A percentile compares a stretch with the other conserved stretches of the same genome.
These are phyloP conservation scores for Limnephilus marmoratus DNA, from an alignment of 2,888 invertebrate genomes.

Conservation along the genomic window DNA sequence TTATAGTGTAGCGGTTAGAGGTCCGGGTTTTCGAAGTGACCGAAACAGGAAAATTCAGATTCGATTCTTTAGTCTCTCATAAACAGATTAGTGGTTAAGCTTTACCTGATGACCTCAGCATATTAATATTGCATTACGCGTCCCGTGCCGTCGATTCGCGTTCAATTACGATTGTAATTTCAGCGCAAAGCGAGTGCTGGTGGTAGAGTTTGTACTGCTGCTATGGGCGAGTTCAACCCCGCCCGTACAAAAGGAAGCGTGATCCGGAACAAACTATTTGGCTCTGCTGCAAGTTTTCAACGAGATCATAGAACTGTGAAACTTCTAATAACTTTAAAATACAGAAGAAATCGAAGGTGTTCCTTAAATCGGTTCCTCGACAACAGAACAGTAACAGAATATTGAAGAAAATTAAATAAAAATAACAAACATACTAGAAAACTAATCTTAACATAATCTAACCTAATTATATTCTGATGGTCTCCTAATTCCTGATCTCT, in stretches of 20 bases:
- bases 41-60: too few species aligned
- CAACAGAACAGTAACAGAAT: too few species aligned
- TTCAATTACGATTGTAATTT: constrained; percentile 34
- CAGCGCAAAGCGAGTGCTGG: background rate
- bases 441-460: too few species aligned
- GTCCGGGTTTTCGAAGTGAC: too few species aligned
- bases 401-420: too few species aligned
- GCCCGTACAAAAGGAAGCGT: constrained; percentile 25
- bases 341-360: background rate
- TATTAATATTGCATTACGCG: background rate
- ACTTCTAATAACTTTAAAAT: background rate
- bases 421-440: too few species aligned
- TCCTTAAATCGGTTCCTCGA: too few species aligned
- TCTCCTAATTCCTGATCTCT: too few species aligned
- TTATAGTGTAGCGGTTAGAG: too few species aligned
- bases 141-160: constrained; percentile 6
- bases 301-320: background rate
- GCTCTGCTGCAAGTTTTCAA: background rate
- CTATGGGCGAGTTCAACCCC: constrained; percentile 9
- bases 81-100: too few species aligned
- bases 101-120: background rate
- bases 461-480: too few species aligned
- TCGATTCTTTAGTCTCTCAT: too few species aligned
- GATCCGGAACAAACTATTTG: constrained; percentile 32
- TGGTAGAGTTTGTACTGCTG: background rate